Evolutionary conservation across 2,888 invertebrate species (phyloP), one percentile per base, ranked within the genome.

Genomic region (Dynastes tityus): DNA sequence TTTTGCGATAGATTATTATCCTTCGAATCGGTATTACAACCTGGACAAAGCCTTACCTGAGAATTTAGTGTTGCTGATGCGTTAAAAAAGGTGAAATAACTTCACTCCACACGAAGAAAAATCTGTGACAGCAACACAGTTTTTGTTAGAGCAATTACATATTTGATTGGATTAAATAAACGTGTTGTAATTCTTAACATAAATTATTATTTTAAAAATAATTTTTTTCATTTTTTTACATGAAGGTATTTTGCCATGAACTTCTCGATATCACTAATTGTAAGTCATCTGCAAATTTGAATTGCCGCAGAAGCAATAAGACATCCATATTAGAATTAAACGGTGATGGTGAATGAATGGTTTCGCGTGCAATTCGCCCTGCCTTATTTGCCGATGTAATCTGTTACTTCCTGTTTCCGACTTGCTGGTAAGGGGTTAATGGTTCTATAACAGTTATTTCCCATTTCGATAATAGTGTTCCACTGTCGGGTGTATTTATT

Each of bases 341-440:
- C 53, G 37, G 5, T 40, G 51, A 29, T 55, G 71, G 53, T 16
- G 16, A 71, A 58, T 58, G 32, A 58, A 71, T 71, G 71, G 40
- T 71, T 71, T 71, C n/a, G 37, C 71, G 55, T 58, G 55, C n/a
- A 58, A 16, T 16, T 58, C 37, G 37, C 55, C 37, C 55, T 40
- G 22, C 55, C 71, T 71, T 58, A 71, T 71, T 71, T 71, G 55
- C 16, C 37, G 58, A 53, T 16, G 58, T 58, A 71, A 40, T 55
- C 71, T 55, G 53, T 71, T 71, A 71, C 58, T 71, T 71, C 71
- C 55, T 55, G 71, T 58, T 58, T 71, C 55, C 71, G 71, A 58
- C 71, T 71, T 58, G 32, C 32, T 55, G 37, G 32, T 71, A 40
- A 67, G 55, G 58, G 71, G 16, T 55, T 71, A 71, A 71, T 37